Conservation (phyloP, 2,113 vertebrate genomes). For the Myiagra hebetior region DNA sequence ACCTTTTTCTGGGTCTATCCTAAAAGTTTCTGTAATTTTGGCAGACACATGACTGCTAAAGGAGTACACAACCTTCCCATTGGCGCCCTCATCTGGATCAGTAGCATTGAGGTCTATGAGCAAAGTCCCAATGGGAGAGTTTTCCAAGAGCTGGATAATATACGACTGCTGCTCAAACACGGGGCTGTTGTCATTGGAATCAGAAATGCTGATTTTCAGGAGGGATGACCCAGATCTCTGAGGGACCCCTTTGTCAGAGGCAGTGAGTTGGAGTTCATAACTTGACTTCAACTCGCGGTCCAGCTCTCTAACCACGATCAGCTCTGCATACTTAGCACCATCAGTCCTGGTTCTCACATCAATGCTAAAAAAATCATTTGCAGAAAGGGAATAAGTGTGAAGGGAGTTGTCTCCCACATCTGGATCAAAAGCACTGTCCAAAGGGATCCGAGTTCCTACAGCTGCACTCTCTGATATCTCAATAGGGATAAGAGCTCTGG, state of each 20-base stretch:
- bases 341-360: conserved; percentile 91
- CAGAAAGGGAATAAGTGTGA: conserved; percentile 86
- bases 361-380: conserved; percentile 89
- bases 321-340: conserved; percentile 92
- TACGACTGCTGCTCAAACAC: conserved; percentile 87
- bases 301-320: conserved; percentile 88
- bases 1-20: conserved; percentile 88
- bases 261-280: conserved; percentile 90
- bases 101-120: conserved; percentile 94
- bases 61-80: conserved; percentile 91
- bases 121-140: conserved; percentile 84
- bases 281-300: conserved; percentile 86
- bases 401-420: conserved; percentile 94
- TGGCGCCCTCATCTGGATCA: conserved; percentile 96
- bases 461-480: conserved; percentile 96
- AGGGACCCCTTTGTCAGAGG: conserved; percentile 89
- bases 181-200: conserved; percentile 98
- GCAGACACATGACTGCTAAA: conserved; percentile 93
- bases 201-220: conserved; percentile 90
- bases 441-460: conserved; percentile 88
- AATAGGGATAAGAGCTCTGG: conserved; percentile 88
- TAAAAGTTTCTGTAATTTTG: conserved; percentile 90
- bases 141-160: conserved; percentile 84
- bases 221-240: conserved; percentile 89
- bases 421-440: conserved; percentile 91